phyloP scores from a whole-genome alignment of 2,888 invertebrate genomes.

The Timandra comae region DNA sequence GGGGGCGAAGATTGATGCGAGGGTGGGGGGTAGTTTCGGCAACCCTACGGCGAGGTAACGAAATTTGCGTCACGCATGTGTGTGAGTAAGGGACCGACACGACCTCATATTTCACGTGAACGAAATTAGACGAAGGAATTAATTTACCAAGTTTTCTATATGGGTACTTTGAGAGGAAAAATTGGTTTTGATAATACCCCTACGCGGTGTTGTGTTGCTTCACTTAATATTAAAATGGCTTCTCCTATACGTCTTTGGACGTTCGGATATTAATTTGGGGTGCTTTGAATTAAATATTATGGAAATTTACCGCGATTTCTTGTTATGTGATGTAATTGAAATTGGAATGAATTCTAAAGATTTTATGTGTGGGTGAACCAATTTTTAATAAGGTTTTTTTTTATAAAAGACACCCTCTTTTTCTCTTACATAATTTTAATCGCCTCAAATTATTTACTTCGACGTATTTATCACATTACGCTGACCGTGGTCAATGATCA shows the following conservation, averaged over 20 bases:
- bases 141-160: slow-evolving; percentile 72
- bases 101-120: slow-evolving; percentile 67
- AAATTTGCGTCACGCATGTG: slow-evolving; percentile 64
- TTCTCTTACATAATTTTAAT: too few species aligned
- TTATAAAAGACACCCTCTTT: too few species aligned
- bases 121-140: slow-evolving; percentile 70
- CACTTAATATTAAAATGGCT: slow-evolving; percentile 54
- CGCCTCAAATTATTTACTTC: too few species aligned
- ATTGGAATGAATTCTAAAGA: too few species aligned
- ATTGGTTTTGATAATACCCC: slow-evolving; percentile 38
- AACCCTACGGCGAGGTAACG: slow-evolving; percentile 72
- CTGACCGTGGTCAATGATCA: too few species aligned
- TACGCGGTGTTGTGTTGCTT: slow-evolving; percentile 38
- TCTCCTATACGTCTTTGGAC: slow-evolving; percentile 29
- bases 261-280: slow-evolving; percentile 2
- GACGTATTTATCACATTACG: too few species aligned
- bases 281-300: not conserved
- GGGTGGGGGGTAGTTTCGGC: slow-evolving; percentile 67
- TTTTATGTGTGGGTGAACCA: too few species aligned
- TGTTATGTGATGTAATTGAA: too few species aligned
- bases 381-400: too few species aligned
- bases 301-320: too few species aligned
- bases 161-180: slow-evolving; percentile 43
- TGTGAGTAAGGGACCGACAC: slow-evolving; percentile 39
- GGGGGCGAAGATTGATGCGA: slow-evolving; percentile 74